phyloP scores from a whole-genome alignment of 1,140 invertebrate species.

The Sinella curviseta region DNA sequence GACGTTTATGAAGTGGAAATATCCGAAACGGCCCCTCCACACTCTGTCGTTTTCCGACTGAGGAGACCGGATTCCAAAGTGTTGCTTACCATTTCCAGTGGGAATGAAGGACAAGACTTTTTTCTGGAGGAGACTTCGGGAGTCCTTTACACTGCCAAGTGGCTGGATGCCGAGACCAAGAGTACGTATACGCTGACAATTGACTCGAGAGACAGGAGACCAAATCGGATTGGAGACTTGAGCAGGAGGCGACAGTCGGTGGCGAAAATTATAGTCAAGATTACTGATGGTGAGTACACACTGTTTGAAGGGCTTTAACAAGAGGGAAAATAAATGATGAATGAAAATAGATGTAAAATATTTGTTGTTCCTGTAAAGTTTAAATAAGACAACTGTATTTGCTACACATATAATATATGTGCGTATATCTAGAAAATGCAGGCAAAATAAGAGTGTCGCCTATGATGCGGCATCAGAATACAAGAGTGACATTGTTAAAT shows the following conservation, averaged over 20 bases:
- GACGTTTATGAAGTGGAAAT: constrained; percentile 85
- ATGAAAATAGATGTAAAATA: neutral
- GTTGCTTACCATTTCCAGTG: constrained; percentile 83
- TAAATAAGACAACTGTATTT: too few relatives aligned
- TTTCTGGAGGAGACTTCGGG: constrained; percentile 82
- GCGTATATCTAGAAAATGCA: too few relatives aligned
- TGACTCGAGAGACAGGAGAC: constrained; percentile 45
- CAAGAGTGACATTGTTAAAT: too few relatives aligned
- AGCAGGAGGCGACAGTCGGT: constrained; percentile 44
- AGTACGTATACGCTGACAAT: constrained; percentile 88
- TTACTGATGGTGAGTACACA: constrained; percentile 52
- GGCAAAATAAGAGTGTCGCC: too few relatives aligned
- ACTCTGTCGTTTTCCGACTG: constrained; percentile 81
- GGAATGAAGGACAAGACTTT: constrained; percentile 87
- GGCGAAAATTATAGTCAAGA: constrained; percentile 52
- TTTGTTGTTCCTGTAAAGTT: too few relatives aligned
- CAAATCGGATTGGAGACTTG: constrained; percentile 33
- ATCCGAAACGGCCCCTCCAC: constrained; percentile 81
- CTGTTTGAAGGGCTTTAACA: too few relatives aligned
- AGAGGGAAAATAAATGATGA: neutral
- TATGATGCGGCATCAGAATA: too few relatives aligned
- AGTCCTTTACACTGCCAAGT: constrained; percentile 79
- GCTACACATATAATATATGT: too few relatives aligned
- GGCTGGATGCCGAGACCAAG: constrained; percentile 83
- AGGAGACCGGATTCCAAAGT: constrained; percentile 84